Conservation (phyloP, 1,140 invertebrate species). For the Sycophila sp. region DNA sequence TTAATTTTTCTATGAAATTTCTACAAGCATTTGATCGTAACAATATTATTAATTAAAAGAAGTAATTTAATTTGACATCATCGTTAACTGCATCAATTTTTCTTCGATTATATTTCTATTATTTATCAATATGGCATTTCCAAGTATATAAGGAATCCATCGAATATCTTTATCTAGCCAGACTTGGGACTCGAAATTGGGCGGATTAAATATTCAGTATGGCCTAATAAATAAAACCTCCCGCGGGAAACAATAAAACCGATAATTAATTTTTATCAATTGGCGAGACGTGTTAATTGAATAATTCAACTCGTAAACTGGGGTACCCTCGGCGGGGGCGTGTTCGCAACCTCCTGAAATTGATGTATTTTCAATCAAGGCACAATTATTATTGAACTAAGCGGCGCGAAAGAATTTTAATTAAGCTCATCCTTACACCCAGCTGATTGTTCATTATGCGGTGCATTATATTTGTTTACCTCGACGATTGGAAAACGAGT, state of each 20-base stretch:
- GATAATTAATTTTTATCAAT: background rate
- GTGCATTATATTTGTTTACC: background rate
- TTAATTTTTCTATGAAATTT: too few species aligned
- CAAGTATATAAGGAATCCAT: too few species aligned
- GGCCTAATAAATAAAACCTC: background rate
- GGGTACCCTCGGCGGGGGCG: background rate
- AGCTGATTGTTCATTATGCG: background rate
- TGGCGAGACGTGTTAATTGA: background rate
- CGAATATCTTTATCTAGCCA: too few species aligned
- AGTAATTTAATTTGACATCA: too few species aligned
- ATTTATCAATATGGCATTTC: too few species aligned
- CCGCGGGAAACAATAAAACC: background rate
- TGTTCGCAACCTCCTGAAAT: background rate
- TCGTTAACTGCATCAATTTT: too few species aligned
- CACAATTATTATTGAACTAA: background rate
- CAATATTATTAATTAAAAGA: too few species aligned
- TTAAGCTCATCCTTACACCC: background rate
- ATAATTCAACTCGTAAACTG: background rate
- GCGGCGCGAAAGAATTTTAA: background rate
- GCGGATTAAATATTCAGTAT: too few species aligned
- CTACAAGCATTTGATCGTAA: too few species aligned
- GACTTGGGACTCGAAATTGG: too few species aligned
- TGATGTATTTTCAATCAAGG: conserved; percentile 6
- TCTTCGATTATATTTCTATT: too few species aligned
- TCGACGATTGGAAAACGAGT: background rate